phyloP scores from a whole-genome alignment of 2,888 invertebrate species.

The Eupithecia pulchellata region DNA sequence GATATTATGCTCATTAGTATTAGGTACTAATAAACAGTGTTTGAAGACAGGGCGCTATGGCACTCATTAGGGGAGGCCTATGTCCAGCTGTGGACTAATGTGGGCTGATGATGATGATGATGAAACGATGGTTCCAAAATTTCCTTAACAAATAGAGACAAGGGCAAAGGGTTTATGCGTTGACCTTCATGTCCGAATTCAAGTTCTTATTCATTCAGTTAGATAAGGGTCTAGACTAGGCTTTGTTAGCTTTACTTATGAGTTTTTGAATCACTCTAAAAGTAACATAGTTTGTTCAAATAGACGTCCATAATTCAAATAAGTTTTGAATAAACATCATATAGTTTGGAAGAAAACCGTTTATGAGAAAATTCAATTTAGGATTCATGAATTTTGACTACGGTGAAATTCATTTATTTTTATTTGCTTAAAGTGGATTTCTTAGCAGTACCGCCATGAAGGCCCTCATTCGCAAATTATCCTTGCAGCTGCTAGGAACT shows the following conservation, averaged over 20 bases:
- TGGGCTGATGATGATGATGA: too few relatives aligned
- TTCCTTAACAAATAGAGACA: background rate
- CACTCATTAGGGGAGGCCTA: too few relatives aligned
- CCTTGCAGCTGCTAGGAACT: too few relatives aligned
- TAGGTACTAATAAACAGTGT: too few relatives aligned
- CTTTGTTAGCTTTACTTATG: conserved; percentile 18
- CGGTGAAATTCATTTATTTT: too few relatives aligned
- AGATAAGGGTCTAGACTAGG: conserved; percentile 10
- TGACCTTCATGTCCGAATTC: conserved; percentile 2
- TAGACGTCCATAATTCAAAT: conserved; percentile 11
- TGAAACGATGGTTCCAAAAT: background rate
- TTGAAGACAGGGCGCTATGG: too few relatives aligned
- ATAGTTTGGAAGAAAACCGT: background rate
- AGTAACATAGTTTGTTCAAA: conserved; percentile 1
- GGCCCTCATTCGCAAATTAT: too few relatives aligned
- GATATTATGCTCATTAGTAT: too few relatives aligned
- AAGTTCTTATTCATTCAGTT: background rate
- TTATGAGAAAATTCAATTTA: background rate
- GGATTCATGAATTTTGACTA: background rate
- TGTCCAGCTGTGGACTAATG: too few relatives aligned
- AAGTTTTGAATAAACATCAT: conserved; percentile 9
- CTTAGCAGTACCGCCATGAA: too few relatives aligned
- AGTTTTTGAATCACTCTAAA: conserved; percentile 12
- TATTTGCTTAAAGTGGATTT: too few relatives aligned
- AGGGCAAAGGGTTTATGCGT: background rate